Evolutionary conservation across 2,888 invertebrate genomes (phyloP), one percentile per base, ranked within the genome.

Genomic region (Chaetoderma sp.): DNA sequence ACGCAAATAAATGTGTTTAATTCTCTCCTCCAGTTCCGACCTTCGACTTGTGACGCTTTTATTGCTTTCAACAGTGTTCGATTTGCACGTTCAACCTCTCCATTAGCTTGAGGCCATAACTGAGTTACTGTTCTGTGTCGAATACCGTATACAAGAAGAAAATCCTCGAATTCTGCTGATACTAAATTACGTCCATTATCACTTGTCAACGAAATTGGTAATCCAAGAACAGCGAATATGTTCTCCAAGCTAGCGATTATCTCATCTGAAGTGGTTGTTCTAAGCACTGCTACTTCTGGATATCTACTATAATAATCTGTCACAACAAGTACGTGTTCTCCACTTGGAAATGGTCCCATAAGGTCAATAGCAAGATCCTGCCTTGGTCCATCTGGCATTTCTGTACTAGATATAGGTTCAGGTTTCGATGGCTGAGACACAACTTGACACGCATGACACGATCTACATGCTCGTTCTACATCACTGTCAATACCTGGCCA

Each of bases 271-370:
- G 70, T 67, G 18, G 60, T 72, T 21, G 55, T 18, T 16, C n/a
- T 56, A 49, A 66, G n/a, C 16, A 65, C 25, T 27, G 61, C 69
- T 6, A 67, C 56, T 49, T 72, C 74, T 61, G 52, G 62, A 39
- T 63, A 74, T 6, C 72, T 28, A 54, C 72, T 77, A 30, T 70
- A 73, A 57, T 75, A 75, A 47, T 77, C 74, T 4, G 70, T 63
- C 32, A 67, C 52, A 5, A 73, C 72, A 21, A 75, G 55, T 4
- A 73, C 39, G 47, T 60, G 58, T 28, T 70, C 45, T 16, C 70
- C 70, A 13, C 58, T 33, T 23, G 68, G 65, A 23, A 73, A 59
- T 18, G 71, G 73, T 23, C 73, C 73, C n/a, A 70, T 13, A 5
- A 67, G 25, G 25, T 76, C 72, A n/a, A 55, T 47, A 4, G 72